These are phyloP conservation scores for Merluccius polli DNA, from an alignment of 2,797 vertebrate genomes.

Conservation along the genomic window DNA sequence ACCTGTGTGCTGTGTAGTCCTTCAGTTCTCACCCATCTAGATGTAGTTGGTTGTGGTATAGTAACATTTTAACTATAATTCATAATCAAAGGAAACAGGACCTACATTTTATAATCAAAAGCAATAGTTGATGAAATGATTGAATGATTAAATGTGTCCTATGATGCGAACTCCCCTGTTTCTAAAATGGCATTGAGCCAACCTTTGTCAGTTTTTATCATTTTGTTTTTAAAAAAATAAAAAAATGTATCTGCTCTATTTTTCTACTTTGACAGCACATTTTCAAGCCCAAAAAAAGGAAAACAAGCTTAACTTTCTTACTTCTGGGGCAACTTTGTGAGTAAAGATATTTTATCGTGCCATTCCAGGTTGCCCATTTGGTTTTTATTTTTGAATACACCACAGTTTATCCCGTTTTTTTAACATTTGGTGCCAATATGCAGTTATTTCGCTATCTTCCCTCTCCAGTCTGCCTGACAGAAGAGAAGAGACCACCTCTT, in stretches of 20 bases:
- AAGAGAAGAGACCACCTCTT: not conserved
- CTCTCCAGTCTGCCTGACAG: slow-evolving; percentile 37
- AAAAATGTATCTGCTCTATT: slow-evolving; percentile 2
- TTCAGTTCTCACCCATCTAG: too few species aligned
- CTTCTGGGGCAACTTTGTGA: slow-evolving; percentile 18
- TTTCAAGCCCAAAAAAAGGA: not conserved
- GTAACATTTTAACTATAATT: too few species aligned
- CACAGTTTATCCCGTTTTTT: slow-evolving; percentile 22
- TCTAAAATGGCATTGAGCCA: too few species aligned
- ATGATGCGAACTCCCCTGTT: too few species aligned
- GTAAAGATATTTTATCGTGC: slow-evolving; percentile 48
- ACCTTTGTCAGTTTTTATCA: too few species aligned
- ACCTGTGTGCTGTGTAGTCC: too few species aligned
- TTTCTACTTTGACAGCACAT: slow-evolving; percentile 14
- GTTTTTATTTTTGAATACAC: slow-evolving; percentile 41
- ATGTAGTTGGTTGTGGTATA: too few species aligned
- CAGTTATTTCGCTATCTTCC: slow-evolving; percentile 43
- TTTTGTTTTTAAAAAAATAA: too few species aligned
- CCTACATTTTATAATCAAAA: too few species aligned
- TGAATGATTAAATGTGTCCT: too few species aligned
- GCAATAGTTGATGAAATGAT: too few species aligned
- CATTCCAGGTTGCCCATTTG: slow-evolving; percentile 39
- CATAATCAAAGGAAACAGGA: too few species aligned
- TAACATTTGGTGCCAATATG: slow-evolving; percentile 31
- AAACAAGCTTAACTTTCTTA: not conserved